A percentile compares a stretch with the other conserved stretches of the same genome.
Evolutionary conservation across 2,113 vertebrate genomes (phyloP).

Genomic region (Antechinus stuartii): DNA sequence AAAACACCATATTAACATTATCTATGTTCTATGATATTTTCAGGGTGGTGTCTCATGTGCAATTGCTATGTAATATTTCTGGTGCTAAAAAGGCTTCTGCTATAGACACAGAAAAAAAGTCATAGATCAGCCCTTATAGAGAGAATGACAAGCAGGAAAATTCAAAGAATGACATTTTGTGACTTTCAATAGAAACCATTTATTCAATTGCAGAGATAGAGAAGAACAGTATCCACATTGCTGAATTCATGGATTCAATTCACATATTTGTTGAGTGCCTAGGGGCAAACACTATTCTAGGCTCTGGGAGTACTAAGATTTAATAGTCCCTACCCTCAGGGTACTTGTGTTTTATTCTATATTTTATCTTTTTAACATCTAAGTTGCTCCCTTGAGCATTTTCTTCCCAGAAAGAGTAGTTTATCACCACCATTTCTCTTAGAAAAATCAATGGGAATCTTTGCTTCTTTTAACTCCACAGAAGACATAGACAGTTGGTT

Average conservation of each 20-base stretch:
- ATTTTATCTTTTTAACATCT: not conserved
- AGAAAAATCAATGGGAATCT: not conserved
- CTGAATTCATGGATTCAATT: not conserved
- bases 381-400: not conserved
- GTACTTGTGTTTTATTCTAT: not conserved
- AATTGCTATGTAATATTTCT: not conserved
- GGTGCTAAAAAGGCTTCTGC: not conserved
- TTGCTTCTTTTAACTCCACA: not conserved
- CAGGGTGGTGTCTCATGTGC: not conserved
- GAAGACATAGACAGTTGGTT: not conserved
- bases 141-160: not conserved
- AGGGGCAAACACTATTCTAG: not conserved
- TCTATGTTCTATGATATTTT: not conserved
- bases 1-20: not conserved
- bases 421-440: not conserved
- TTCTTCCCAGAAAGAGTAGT: not conserved
- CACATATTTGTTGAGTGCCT: not conserved
- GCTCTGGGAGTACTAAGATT: not conserved
- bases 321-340: not conserved
- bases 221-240: not conserved
- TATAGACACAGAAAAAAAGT: not conserved
- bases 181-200: not conserved
- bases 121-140: not conserved
- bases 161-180: not conserved
- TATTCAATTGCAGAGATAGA: not conserved